Conservation (phyloP, 2,888 invertebrate genomes). For the Cordylochernes scorpioides region DNA sequence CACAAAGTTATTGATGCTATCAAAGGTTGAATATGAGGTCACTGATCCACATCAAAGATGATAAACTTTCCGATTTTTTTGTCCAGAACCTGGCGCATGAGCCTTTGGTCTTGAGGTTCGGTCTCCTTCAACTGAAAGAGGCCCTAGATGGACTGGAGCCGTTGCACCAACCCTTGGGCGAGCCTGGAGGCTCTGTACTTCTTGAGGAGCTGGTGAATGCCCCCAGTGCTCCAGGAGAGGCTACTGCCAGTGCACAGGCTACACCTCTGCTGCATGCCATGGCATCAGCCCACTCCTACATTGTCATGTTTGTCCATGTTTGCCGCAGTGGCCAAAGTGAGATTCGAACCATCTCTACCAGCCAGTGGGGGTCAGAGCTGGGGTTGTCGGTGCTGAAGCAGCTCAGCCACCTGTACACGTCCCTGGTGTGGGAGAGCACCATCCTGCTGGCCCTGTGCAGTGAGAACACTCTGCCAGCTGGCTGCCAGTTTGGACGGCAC, state of each 20-base stretch:
- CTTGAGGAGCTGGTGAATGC: conserved; percentile 44
- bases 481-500: conserved; percentile 22
- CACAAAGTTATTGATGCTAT: not conserved
- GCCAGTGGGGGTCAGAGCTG: conserved; percentile 47
- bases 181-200: conserved; percentile 41
- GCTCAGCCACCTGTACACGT: conserved; percentile 44
- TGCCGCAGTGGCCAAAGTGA: conserved; percentile 43
- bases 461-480: conserved; percentile 40
- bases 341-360: conserved; percentile 33
- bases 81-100: conserved; percentile 43
- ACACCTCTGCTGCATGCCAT: conserved; percentile 50
- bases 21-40: not conserved
- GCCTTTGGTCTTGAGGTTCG: conserved; percentile 41
- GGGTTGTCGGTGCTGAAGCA: conserved; percentile 40
- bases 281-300: conserved; percentile 52
- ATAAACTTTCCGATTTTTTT: not conserved
- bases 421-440: conserved; percentile 60
- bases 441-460: conserved; percentile 46
- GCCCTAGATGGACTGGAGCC: conserved; percentile 38
- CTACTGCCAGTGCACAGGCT: conserved; percentile 38
- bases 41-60: not conserved
- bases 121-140: conserved; percentile 37
- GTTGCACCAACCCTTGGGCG: conserved; percentile 32
- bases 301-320: conserved; percentile 57
- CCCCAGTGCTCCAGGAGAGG: conserved; percentile 30